These are phyloP conservation scores for Aricia artaxerxes DNA, from an alignment of 2,888 invertebrate species.

Conservation along the genomic window DNA sequence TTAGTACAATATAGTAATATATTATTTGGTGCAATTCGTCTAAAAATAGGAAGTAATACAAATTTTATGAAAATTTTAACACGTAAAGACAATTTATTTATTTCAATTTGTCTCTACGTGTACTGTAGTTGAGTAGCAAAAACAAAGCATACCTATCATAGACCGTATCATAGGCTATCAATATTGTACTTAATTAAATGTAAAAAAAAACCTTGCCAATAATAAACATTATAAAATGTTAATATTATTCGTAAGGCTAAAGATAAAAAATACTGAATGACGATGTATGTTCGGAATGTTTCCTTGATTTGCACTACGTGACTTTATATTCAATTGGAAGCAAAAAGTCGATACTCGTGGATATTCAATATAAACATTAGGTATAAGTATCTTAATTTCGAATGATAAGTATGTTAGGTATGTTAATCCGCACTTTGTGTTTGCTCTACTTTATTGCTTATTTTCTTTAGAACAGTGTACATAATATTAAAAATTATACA, in stretches of 20 bases:
- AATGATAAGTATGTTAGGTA: not conserved
- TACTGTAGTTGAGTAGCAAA: not conserved
- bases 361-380: not conserved
- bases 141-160: not conserved
- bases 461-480: not conserved
- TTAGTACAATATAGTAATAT: too few species aligned
- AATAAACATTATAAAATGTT: not conserved
- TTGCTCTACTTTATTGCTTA: not conserved
- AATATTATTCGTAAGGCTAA: conserved; percentile 12
- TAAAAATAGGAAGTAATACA: too few species aligned
- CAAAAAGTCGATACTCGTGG: conserved; percentile 1
- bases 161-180: not conserved
- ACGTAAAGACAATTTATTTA: too few species aligned
- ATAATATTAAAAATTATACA: too few species aligned
- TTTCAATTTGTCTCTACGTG: not conserved
- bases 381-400: not conserved
- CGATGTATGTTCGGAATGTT: not conserved
- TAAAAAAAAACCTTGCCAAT: not conserved
- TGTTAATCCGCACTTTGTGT: not conserved
- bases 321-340: conserved; percentile 16
- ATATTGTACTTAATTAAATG: not conserved
- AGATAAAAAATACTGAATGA: not conserved
- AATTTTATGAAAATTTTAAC: too few species aligned
- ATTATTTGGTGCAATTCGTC: too few species aligned
- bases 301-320: conserved; percentile 16